These are phyloP conservation scores for Xyrauchen texanus DNA, from an alignment of 2,113 vertebrate species.

Conservation along the genomic window DNA sequence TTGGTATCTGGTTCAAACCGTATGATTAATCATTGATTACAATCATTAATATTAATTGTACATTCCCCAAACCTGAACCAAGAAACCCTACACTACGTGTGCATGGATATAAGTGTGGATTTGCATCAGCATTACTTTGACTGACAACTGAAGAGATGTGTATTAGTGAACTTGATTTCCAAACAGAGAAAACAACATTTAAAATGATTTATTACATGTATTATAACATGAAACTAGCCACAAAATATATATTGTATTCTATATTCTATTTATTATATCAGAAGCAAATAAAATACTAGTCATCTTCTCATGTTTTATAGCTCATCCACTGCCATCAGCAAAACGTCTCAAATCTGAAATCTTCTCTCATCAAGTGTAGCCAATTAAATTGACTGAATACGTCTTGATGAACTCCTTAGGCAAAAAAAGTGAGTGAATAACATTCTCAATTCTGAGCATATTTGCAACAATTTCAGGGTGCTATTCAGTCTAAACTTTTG, in stretches of 20 bases:
- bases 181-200: constrained; percentile 11
- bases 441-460: neutral
- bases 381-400: constrained; percentile 44
- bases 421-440: constrained; percentile 21
- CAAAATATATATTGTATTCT: no score
- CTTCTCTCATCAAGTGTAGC: constrained; percentile 27
- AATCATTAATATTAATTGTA: no score
- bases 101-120: neutral
- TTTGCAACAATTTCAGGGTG: no score
- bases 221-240: neutral
- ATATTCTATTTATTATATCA: neutral
- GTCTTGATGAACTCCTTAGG: constrained; percentile 3
- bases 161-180: neutral
- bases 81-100: no score
- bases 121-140: constrained; percentile 6
- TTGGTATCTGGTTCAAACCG: no score
- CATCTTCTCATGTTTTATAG: constrained; percentile 7
- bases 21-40: no score
- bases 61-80: no score
- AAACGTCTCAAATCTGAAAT: neutral
- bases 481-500: no score
- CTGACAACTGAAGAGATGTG: neutral
- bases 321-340: neutral
- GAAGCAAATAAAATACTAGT: neutral
- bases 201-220: neutral